These are phyloP conservation scores for Gambusia affinis DNA, from an alignment of 2,113 vertebrate genomes.

Conservation along the genomic window DNA sequence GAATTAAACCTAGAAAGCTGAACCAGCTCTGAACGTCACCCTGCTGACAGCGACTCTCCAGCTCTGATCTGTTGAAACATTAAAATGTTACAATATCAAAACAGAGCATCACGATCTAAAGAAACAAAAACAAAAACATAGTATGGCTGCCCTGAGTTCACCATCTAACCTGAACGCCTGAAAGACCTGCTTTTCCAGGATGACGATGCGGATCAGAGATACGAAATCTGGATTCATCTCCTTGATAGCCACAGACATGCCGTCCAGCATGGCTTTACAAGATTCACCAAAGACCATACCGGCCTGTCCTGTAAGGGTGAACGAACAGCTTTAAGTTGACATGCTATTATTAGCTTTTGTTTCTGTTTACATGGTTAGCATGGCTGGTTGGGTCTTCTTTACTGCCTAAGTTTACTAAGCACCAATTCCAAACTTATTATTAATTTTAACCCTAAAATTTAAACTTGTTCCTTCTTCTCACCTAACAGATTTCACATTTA, in stretches of 20 bases:
- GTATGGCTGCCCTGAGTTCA: not conserved
- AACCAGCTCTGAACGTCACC: not conserved
- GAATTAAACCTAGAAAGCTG: conserved; percentile 48
- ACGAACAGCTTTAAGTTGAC: not conserved
- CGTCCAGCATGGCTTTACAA: conserved; percentile 68
- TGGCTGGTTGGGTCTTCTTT: too few species aligned
- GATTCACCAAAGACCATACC: conserved; percentile 31
- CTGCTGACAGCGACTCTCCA: conserved; percentile 56
- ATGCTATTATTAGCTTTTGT: not conserved
- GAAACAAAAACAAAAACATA: not conserved
- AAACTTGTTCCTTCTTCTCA: too few species aligned
- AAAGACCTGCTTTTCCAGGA: conserved; percentile 51
- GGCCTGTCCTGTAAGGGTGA: conserved; percentile 38
- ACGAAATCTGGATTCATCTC: conserved; percentile 36
- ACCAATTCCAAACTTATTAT: too few species aligned
- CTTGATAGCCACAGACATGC: conserved; percentile 44
- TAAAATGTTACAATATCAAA: not conserved
- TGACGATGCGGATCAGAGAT: conserved; percentile 61
- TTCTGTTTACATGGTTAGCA: too few species aligned
- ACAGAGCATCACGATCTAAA: not conserved
- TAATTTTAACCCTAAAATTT: too few species aligned
- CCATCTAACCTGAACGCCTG: conserved; percentile 59
- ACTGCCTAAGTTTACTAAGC: too few species aligned
- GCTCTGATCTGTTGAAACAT: conserved; percentile 48
- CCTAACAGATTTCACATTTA: not conserved